These are phyloP conservation scores for Octomys mimax DNA, from an alignment of 2,797 vertebrate genomes.

Conservation along the genomic window DNA sequence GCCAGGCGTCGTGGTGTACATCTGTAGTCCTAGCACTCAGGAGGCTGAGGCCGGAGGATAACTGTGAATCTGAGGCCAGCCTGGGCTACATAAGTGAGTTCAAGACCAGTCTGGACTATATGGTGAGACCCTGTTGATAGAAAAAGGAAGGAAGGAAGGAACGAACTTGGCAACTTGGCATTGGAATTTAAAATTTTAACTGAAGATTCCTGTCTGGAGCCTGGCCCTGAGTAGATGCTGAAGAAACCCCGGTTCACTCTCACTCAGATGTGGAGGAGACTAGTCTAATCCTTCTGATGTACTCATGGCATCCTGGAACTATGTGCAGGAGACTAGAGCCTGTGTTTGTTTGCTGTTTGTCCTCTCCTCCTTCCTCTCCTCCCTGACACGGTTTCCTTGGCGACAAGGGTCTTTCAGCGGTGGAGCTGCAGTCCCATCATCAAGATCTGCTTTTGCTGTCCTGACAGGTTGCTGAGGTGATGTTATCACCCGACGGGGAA, in stretches of 20 bases:
- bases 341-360: conserved; percentile 63
- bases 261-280: neutral
- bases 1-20: neutral
- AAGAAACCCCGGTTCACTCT: neutral
- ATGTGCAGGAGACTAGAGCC: neutral
- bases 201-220: neutral
- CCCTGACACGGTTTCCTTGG: conserved; percentile 79
- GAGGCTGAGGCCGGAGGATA: neutral
- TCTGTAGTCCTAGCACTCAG: neutral
- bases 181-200: conserved; percentile 18
- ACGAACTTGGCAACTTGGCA: neutral
- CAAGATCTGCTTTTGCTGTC: conserved; percentile 69
- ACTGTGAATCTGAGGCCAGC: neutral
- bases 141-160: neutral
- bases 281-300: neutral
- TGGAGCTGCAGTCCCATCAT: conserved; percentile 57
- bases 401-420: conserved; percentile 68
- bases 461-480: conserved; percentile 79
- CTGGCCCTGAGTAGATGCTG: neutral
- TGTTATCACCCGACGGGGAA: conserved; percentile 70
- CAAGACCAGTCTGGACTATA: neutral
- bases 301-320: neutral
- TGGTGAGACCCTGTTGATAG: neutral
- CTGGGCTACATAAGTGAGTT: neutral
- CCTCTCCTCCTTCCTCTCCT: conserved; percentile 30